Evolutionary conservation across 2,113 vertebrate genomes (phyloP).

Genomic region (Tachysurus fulvidraco): DNA sequence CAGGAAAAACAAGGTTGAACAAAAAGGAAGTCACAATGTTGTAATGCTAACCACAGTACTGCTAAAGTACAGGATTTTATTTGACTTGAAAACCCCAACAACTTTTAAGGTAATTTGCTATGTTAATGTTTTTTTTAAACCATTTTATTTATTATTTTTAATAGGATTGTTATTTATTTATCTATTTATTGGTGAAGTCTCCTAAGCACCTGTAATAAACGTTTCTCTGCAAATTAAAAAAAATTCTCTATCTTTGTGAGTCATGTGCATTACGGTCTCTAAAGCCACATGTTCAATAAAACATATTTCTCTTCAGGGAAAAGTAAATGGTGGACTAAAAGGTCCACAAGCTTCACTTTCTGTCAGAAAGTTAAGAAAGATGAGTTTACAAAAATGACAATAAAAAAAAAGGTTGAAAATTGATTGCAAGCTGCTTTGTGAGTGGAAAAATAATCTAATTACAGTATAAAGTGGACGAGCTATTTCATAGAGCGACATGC

Average conservation of each 20-base stretch:
- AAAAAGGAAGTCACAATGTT: not conserved
- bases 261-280: not conserved
- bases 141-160: too few relatives aligned
- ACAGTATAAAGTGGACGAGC: not conserved
- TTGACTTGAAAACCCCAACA: not conserved
- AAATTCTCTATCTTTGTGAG: too few relatives aligned
- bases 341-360: conserved; percentile 19
- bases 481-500: not conserved
- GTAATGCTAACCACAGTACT: not conserved
- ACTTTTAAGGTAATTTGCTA: too few relatives aligned
- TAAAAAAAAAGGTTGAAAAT: not conserved
- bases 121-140: too few relatives aligned
- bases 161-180: too few relatives aligned
- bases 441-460: not conserved
- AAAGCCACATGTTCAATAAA: not conserved
- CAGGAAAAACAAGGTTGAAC: not conserved
- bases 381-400: conserved; percentile 29
- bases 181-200: too few relatives aligned
- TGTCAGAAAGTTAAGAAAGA: not conserved
- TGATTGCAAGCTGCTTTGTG: conserved; percentile 28
- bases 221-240: too few relatives aligned
- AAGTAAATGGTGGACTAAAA: not conserved
- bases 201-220: too few relatives aligned
- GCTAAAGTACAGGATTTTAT: not conserved
- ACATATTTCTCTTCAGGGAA: not conserved